Evolutionary conservation across 1,140 invertebrate genomes (phyloP).

Genomic region (Metopolophium dirhodum): DNA sequence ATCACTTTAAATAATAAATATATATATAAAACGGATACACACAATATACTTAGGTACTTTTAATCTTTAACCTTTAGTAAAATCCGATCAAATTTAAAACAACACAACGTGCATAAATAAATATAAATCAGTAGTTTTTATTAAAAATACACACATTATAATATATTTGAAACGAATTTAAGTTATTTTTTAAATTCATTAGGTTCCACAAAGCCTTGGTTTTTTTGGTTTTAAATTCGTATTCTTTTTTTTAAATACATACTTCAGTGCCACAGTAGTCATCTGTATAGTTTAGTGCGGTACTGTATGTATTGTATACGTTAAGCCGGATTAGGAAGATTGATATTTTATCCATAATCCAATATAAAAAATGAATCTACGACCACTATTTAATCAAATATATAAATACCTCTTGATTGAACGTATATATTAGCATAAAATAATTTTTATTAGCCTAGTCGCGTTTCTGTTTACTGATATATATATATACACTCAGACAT

Average conservation of each 20-base stretch:
- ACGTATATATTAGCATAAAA: slow-evolving; percentile 35
- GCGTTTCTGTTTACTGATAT: neutral
- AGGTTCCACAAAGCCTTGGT: neutral
- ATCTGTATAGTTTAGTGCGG: neutral
- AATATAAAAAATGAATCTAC: slow-evolving; percentile 30
- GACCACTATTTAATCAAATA: slow-evolving; percentile 28
- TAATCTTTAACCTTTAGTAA: neutral
- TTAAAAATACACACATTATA: neutral
- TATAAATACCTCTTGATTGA: slow-evolving; percentile 11
- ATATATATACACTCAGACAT: neutral
- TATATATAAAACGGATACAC: neutral
- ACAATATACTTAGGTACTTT: neutral
- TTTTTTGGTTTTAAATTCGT: neutral
- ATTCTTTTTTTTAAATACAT: neutral
- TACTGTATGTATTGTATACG: neutral
- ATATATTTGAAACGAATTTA: neutral
- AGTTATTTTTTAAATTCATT: neutral
- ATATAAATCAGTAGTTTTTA: neutral
- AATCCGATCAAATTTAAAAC: neutral
- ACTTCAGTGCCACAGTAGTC: neutral
- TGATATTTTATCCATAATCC: slow-evolving; percentile 26
- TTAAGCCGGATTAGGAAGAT: slow-evolving; percentile 17
- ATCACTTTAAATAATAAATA: too few relatives aligned
- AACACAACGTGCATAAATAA: neutral
- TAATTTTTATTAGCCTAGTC: neutral